Conservation (phyloP, 2,797 vertebrate species). For the Tachyglossus aculeatus region DNA sequence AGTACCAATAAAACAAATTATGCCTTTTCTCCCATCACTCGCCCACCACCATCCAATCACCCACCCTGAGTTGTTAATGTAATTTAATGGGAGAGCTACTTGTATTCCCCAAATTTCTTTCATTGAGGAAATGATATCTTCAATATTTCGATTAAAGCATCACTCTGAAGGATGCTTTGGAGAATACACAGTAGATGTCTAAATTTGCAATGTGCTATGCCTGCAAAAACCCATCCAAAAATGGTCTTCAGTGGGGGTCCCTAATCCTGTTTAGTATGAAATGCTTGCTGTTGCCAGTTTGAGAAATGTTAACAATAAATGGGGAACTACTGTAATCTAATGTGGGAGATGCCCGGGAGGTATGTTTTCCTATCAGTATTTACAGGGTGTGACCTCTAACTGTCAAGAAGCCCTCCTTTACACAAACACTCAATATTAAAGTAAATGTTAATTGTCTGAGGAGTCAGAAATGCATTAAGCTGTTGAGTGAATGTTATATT, state of each 20-base stretch:
- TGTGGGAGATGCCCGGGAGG: conserved; percentile 1
- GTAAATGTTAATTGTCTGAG: conserved; percentile 18
- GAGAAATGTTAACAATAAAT: conserved; percentile 27
- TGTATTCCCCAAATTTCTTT: conserved; percentile 1
- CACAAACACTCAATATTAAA: conserved; percentile 22
- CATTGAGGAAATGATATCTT: conserved; percentile 13
- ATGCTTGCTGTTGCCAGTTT: conserved; percentile 13
- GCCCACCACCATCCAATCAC: no score
- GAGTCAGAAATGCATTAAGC: conserved; percentile 8
- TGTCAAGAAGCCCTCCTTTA: conserved; percentile 27
- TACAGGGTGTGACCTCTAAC: conserved; percentile 36
- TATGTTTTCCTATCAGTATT: conserved; percentile 41
- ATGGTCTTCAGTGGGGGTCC: not conserved
- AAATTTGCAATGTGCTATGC: conserved; percentile 22
- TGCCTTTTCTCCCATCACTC: not conserved
- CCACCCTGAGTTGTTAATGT: not conserved
- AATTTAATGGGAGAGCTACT: not conserved
- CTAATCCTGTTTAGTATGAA: conserved; percentile 30
- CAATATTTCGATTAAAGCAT: conserved; percentile 31
- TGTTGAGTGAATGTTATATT: conserved; percentile 10
- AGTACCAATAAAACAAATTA: not conserved
- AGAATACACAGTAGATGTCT: not conserved
- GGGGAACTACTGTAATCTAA: not conserved
- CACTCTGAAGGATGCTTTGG: not conserved
- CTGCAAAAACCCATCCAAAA: conserved; percentile 10